phyloP scores from a whole-genome alignment of 1,140 invertebrate species.

The Caenorhabditis brenneri region DNA sequence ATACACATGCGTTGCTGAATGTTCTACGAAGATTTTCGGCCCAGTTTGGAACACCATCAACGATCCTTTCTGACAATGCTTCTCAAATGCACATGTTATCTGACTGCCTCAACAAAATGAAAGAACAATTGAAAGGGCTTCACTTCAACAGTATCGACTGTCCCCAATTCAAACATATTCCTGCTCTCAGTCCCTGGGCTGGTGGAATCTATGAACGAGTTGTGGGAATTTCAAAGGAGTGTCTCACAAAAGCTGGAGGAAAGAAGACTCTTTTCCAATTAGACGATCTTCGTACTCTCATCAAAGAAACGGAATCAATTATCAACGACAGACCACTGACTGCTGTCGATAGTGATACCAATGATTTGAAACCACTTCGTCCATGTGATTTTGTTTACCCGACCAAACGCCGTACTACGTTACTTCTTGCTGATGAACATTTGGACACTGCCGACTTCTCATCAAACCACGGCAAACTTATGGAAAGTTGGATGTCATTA shows the following conservation, averaged over 20 bases:
- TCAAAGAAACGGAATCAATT: not conserved
- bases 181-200: not conserved
- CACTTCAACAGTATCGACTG: not conserved
- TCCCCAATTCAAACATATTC: not conserved
- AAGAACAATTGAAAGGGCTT: not conserved
- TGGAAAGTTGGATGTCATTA: not conserved
- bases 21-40: not conserved
- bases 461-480: not conserved
- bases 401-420: not conserved
- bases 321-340: not conserved
- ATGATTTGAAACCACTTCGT: not conserved
- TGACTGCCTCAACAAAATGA: not conserved
- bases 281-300: not conserved
- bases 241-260: not conserved
- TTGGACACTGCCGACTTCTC: not conserved
- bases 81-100: not conserved
- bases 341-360: no score
- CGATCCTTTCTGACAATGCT: not conserved
- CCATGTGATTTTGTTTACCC: not conserved
- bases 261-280: not conserved
- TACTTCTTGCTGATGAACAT: not conserved
- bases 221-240: not conserved
- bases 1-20: not conserved
- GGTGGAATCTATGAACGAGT: not conserved
- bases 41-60: not conserved